phyloP scores from a whole-genome alignment of 2,113 vertebrate species.

The Lichenostomus cassidix region DNA sequence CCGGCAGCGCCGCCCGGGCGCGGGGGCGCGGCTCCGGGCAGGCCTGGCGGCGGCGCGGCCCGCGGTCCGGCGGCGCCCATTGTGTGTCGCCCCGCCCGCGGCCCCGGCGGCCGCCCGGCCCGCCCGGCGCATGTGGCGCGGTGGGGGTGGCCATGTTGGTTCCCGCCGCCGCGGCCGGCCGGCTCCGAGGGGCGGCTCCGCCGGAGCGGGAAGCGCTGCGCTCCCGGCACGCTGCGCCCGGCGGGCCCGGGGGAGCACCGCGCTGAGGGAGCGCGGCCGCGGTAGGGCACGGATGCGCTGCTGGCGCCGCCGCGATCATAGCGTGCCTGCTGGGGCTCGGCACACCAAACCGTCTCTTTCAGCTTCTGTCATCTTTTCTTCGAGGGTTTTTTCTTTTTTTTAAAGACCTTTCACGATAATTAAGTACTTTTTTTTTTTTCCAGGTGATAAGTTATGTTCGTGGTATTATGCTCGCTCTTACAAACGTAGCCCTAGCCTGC shows the following conservation, averaged over 20 bases:
- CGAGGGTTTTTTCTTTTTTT: background rate
- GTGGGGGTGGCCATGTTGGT: slow-evolving; percentile 50
- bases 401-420: rapidly evolving
- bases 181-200: background rate
- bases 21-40: too few relatives aligned
- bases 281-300: rapidly evolving
- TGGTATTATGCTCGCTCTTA: background rate
- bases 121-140: slow-evolving; percentile 15
- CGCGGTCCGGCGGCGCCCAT: too few relatives aligned
- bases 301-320: background rate
- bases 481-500: background rate
- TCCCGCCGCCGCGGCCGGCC: background rate
- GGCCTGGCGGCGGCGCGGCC: too few relatives aligned
- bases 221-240: rapidly evolving
- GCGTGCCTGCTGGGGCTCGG: background rate
- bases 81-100: too few relatives aligned
- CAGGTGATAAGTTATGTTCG: background rate
- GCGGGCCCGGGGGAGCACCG: too few relatives aligned
- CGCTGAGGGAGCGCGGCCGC: background rate
- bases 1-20: too few relatives aligned
- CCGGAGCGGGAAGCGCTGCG: background rate
- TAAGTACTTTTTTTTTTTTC: too few relatives aligned
- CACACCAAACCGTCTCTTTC: background rate
- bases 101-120: background rate
- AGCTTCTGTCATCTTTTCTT: background rate